These are phyloP conservation scores for Kryphioiulus occultus DNA, from an alignment of 2,888 invertebrate species.

Conservation along the genomic window DNA sequence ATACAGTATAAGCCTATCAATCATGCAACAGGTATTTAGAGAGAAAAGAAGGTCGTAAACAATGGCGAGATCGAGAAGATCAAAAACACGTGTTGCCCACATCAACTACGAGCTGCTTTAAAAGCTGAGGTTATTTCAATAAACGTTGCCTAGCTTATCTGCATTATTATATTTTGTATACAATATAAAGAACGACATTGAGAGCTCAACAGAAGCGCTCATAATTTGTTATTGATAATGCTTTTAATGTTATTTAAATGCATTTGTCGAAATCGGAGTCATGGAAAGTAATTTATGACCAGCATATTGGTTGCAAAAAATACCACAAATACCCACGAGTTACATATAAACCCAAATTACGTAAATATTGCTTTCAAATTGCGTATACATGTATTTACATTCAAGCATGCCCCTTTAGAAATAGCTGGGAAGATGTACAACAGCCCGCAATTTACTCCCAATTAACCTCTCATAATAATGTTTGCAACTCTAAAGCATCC, in stretches of 20 bases:
- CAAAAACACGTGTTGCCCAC: not conserved
- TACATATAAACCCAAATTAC: no score
- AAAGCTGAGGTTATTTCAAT: no score
- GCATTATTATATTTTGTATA: no score
- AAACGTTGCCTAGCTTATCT: no score
- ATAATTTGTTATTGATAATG: no score
- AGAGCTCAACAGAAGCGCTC: no score
- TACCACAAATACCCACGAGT: not conserved
- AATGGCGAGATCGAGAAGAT: not conserved
- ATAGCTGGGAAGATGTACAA: not conserved
- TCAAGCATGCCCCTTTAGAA: not conserved
- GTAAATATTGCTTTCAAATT: not conserved
- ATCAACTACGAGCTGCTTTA: not conserved
- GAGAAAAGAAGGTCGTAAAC: not conserved
- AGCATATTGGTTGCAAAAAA: not conserved
- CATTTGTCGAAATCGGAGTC: no score
- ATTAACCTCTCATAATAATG: not conserved
- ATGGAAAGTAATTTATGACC: no score
- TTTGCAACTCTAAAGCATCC: not conserved
- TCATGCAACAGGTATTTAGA: conserved; percentile 3
- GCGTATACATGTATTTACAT: not conserved
- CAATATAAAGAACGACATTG: no score
- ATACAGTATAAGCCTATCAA: not conserved
- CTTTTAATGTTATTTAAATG: no score
- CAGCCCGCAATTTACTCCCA: not conserved